Evolutionary conservation across 2,113 vertebrate species (phyloP).

Genomic region (Marmota flaviventris): DNA sequence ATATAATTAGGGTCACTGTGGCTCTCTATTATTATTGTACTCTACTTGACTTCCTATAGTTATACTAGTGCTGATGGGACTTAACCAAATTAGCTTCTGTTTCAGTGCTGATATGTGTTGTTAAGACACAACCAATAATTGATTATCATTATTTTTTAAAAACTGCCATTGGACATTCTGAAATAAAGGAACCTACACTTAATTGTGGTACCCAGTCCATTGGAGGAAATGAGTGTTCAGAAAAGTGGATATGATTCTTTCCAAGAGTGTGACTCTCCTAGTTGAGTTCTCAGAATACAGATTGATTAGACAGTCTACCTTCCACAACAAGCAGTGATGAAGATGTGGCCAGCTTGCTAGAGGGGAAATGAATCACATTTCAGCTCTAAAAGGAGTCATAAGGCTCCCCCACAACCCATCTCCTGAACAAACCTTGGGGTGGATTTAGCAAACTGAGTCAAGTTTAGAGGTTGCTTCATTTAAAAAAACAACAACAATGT

Average conservation of each 20-base stretch:
- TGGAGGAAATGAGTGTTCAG: neutral
- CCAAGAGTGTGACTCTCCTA: neutral
- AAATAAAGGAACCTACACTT: neutral
- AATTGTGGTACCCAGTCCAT: neutral
- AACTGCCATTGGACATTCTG: neutral
- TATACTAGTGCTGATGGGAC: neutral
- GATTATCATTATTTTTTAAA: neutral
- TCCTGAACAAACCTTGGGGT: neutral
- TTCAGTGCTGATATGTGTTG: neutral
- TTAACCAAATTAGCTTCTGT: neutral
- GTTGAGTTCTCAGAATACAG: neutral
- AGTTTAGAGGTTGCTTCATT: neutral
- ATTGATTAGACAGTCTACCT: neutral
- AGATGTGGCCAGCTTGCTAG: neutral
- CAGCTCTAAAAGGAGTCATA: neutral
- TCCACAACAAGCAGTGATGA: neutral
- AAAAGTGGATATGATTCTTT: neutral
- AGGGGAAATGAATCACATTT: neutral
- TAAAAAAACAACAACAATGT: neutral
- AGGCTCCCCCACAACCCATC: neutral
- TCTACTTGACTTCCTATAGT: neutral
- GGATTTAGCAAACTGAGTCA: slow-evolving; percentile 34
- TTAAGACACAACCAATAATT: neutral
- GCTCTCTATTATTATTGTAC: neutral
- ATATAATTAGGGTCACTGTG: neutral